phyloP scores from a whole-genome alignment of 2,113 vertebrate species.

The Maccullochella peelii region DNA sequence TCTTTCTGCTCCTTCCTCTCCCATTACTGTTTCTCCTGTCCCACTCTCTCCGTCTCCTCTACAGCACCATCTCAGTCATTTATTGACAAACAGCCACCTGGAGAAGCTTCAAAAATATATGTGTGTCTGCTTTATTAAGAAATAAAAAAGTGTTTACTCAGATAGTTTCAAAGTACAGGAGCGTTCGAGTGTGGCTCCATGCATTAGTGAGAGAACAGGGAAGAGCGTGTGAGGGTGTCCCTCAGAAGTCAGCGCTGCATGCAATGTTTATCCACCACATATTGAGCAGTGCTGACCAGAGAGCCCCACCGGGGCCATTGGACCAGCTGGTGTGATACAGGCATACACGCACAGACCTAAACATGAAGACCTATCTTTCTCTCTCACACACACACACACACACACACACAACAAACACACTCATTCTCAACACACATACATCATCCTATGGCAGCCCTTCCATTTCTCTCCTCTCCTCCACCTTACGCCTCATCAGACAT shows the following conservation, averaged over 20 bases:
- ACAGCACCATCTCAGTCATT: constrained; percentile 13
- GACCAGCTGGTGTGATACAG: constrained; percentile 77
- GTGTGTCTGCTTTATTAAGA: constrained; percentile 6
- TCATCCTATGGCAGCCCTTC: constrained; percentile 53
- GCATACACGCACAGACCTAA: constrained; percentile 44
- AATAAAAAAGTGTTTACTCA: not conserved
- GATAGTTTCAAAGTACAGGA: constrained; percentile 11
- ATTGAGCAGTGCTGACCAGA: constrained; percentile 78
- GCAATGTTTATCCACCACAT: constrained; percentile 79
- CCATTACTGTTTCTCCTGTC: not conserved
- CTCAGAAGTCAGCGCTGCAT: constrained; percentile 64
- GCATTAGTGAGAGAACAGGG: constrained; percentile 26
- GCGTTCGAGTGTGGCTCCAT: constrained; percentile 14
- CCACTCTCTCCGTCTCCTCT: not conserved
- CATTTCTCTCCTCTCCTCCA: constrained; percentile 62
- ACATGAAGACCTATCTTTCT: constrained; percentile 47
- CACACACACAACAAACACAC: constrained; percentile 37
- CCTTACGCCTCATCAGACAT: constrained; percentile 78
- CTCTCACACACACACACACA: constrained; percentile 7
- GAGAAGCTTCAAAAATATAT: not conserved
- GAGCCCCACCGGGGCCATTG: constrained; percentile 71
- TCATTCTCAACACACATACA: constrained; percentile 47
- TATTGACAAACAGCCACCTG: constrained; percentile 30
- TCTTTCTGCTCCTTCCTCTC: not conserved
- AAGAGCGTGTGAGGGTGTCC: constrained; percentile 24